Conservation (phyloP, 2,113 vertebrate species). For the Sprattus sprattus region DNA sequence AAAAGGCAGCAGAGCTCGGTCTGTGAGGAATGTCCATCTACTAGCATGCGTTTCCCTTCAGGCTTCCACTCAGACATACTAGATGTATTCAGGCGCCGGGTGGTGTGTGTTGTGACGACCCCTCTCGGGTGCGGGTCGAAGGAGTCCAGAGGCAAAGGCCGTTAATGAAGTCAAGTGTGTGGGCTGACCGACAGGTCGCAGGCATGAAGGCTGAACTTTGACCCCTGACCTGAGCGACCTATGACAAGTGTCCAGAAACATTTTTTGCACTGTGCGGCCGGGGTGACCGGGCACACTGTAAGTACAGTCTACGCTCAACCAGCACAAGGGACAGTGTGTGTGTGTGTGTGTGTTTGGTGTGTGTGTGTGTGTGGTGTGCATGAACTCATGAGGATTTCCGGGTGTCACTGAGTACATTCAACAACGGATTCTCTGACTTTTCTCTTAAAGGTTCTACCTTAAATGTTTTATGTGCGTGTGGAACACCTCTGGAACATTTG, state of each 20-base stretch:
- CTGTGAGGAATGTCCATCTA: background rate
- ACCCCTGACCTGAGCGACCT: background rate
- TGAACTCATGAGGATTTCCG: no score
- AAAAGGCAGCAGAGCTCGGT: background rate
- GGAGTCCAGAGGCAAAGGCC: background rate
- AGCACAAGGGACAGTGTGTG: background rate
- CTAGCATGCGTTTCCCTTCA: background rate
- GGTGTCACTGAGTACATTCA: no score
- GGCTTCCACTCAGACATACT: background rate
- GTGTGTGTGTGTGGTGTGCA: background rate
- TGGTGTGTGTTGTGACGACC: background rate
- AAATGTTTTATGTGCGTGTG: no score
- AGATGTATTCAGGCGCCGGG: background rate
- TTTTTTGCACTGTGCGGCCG: background rate
- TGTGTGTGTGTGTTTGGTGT: no score
- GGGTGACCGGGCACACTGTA: background rate
- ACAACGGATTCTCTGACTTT: no score
- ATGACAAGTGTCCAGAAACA: conserved; percentile 12
- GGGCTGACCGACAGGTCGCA: background rate
- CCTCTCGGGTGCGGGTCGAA: background rate
- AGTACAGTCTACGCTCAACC: no score
- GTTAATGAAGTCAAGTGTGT: background rate
- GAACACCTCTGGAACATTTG: no score
- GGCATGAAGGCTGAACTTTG: background rate
- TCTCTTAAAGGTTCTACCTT: no score